Conservation (phyloP, 2,113 vertebrate genomes). For the Grammomys surdaster region DNA sequence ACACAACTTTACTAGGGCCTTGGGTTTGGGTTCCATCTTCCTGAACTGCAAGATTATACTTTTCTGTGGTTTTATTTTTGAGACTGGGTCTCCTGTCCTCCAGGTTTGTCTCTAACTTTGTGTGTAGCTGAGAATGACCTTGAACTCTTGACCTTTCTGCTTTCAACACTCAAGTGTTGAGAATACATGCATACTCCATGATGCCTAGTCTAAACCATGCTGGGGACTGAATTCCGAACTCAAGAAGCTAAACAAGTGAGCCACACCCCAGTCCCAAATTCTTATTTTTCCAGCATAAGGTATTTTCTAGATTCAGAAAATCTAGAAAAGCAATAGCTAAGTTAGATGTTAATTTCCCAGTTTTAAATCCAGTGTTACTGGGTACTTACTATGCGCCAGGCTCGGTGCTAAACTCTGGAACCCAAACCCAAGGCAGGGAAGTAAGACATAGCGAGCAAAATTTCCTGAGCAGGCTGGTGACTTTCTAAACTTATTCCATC, state of each 20-base stretch:
- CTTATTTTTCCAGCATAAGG: neutral
- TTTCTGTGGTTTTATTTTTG: neutral
- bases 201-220: neutral
- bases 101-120: neutral
- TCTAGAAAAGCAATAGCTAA: neutral
- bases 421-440: neutral
- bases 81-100: neutral
- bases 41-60: neutral
- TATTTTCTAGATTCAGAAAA: neutral
- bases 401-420: neutral
- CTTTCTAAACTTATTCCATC: accelerated
- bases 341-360: neutral
- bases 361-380: neutral
- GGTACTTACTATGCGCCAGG: neutral
- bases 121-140: neutral
- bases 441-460: neutral
- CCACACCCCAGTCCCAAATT: neutral
- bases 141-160: neutral
- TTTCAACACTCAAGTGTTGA: neutral
- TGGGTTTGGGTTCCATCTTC: neutral
- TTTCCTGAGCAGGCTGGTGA: neutral
- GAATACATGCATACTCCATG: neutral
- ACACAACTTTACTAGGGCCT: neutral
- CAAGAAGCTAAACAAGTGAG: neutral
- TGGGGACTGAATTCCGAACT: neutral